phyloP scores from a whole-genome alignment of 2,113 vertebrate genomes.

The Oxygymnocypris stewartii region DNA sequence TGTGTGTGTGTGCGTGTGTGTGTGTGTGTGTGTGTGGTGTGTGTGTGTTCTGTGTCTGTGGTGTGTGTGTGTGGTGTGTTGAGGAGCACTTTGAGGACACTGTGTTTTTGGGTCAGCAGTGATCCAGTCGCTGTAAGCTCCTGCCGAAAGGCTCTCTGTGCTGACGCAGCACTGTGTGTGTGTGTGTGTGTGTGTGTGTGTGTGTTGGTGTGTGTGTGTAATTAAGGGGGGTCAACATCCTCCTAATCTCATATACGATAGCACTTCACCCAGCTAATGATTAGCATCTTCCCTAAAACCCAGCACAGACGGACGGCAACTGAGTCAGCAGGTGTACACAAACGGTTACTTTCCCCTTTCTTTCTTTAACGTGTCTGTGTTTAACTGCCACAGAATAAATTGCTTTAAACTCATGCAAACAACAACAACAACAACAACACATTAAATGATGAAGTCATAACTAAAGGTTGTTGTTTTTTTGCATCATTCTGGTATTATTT shows the following conservation, averaged over 20 bases:
- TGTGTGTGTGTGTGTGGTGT: too few relatives aligned
- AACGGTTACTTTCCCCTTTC: background rate
- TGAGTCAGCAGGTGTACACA: background rate
- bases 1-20: too few relatives aligned
- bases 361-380: background rate
- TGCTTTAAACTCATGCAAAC: background rate
- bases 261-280: constrained; percentile 59
- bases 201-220: too few relatives aligned
- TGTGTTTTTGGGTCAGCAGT: constrained; percentile 74
- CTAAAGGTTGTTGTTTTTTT: too few relatives aligned
- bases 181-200: constrained; percentile 25
- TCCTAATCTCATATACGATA: constrained; percentile 63
- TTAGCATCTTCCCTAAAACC: constrained; percentile 56
- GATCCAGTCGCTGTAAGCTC: constrained; percentile 74
- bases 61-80: constrained; percentile 11
- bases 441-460: too few relatives aligned
- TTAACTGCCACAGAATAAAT: background rate
- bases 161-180: constrained; percentile 71
- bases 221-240: constrained; percentile 31
- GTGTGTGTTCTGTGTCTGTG: too few relatives aligned
- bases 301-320: background rate
- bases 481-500: too few relatives aligned
- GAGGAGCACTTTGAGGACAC: constrained; percentile 47
- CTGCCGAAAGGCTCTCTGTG: constrained; percentile 73
- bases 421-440: too few relatives aligned